A percentile compares a stretch with the other conserved stretches of the same genome.
Conservation (phyloP, 2,797 vertebrate genomes). For the Typhlichthys eigenmanni region DNA sequence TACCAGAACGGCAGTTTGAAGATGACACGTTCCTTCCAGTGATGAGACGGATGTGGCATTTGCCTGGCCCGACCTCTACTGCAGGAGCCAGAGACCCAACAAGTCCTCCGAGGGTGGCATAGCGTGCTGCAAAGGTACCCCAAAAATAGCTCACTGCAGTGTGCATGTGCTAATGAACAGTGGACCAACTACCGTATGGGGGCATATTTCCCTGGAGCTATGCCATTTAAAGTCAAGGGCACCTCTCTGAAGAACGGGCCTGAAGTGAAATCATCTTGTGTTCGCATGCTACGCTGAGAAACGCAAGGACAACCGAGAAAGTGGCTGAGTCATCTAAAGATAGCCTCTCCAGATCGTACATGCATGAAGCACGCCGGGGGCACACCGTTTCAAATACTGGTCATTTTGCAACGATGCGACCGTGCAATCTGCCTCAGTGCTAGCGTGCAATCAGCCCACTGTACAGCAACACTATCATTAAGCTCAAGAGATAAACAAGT, state of each 20-base stretch:
- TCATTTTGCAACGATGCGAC: constrained; percentile 65
- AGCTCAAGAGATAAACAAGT: constrained; percentile 68
- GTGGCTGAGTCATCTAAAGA: constrained; percentile 72
- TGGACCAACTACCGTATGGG: not conserved
- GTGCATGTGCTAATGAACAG: not conserved
- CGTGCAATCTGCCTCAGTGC: constrained; percentile 52
- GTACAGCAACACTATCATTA: constrained; percentile 69
- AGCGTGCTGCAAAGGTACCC: constrained; percentile 48
- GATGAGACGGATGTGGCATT: constrained; percentile 51
- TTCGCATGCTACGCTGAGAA: constrained; percentile 33
- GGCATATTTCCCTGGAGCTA: constrained; percentile 30
- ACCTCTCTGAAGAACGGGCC: not conserved
- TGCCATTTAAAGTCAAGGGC: constrained; percentile 35
- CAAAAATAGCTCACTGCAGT: constrained; percentile 47
- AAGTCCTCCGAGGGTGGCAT: constrained; percentile 64
- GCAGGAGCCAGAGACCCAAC: constrained; percentile 50
- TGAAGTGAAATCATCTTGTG: not conserved
- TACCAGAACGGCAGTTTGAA: constrained; percentile 2
- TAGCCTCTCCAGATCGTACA: constrained; percentile 50
- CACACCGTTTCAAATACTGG: constrained; percentile 61
- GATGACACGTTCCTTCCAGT: constrained; percentile 41
- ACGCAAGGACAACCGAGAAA: constrained; percentile 61
- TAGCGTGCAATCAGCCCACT: constrained; percentile 64
- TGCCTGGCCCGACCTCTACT: constrained; percentile 53
- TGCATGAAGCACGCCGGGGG: constrained; percentile 62